Conservation (phyloP, 2,113 vertebrate genomes). For the Myodes glareolus region DNA sequence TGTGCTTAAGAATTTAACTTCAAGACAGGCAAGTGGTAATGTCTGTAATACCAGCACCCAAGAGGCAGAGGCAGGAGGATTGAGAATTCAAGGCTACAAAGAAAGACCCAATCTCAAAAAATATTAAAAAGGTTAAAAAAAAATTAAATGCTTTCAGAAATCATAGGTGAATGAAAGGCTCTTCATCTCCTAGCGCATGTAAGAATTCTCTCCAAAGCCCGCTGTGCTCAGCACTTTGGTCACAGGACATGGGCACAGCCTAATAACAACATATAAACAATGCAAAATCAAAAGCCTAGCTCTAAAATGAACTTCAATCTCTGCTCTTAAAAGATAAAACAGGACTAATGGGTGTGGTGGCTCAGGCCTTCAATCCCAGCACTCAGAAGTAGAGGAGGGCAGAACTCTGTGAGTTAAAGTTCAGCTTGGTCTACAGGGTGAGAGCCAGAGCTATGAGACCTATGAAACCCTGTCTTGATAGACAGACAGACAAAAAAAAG, state of each 20-base stretch:
- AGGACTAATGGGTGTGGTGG: not conserved
- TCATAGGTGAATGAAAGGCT: conserved; percentile 15
- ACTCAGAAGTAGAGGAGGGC: not conserved
- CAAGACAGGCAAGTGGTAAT: not conserved
- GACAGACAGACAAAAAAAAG: not conserved
- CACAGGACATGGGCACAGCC: not conserved
- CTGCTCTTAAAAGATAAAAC: not conserved
- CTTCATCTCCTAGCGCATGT: not conserved
- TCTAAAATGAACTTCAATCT: conserved; percentile 55
- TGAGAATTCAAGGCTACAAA: not conserved
- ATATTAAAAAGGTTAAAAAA: not conserved
- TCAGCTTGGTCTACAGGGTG: not conserved
- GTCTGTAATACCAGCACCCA: not conserved
- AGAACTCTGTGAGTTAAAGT: not conserved
- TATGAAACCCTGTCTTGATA: not conserved
- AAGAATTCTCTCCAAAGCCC: conserved; percentile 37
- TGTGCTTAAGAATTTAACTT: not conserved
- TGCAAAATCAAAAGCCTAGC: conserved; percentile 6
- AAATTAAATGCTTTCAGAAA: conserved; percentile 29
- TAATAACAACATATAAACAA: conserved; percentile 37
- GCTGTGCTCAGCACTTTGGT: not conserved
- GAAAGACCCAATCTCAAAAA: not conserved
- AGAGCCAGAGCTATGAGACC: not conserved
- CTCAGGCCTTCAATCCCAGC: not conserved
- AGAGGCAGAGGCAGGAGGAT: not conserved